phyloP scores from a whole-genome alignment of 2,888 invertebrate genomes.

The Allolobophora icterica region DNA sequence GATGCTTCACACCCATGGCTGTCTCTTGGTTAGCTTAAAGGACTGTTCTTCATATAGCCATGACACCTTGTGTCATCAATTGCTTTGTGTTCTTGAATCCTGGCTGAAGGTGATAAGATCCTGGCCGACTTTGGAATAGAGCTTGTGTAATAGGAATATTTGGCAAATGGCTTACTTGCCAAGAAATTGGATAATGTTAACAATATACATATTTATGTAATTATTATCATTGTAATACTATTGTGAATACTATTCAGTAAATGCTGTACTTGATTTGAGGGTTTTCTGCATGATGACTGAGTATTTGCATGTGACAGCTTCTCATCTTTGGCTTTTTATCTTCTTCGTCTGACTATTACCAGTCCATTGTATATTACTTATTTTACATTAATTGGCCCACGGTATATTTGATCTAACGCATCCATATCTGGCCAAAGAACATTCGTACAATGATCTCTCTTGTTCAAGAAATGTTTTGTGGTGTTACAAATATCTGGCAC shows the following conservation, averaged over 20 bases:
- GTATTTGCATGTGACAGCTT: background rate
- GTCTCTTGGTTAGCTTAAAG: no score
- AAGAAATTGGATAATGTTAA: background rate
- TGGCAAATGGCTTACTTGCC: background rate
- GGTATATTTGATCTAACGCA: background rate
- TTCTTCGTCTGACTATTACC: background rate
- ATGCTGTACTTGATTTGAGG: background rate
- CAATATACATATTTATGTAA: background rate
- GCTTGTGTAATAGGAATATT: background rate
- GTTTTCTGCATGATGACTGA: background rate
- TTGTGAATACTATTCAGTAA: background rate
- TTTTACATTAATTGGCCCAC: slow-evolving; percentile 13
- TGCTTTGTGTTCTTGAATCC: background rate
- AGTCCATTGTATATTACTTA: background rate
- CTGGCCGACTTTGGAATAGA: background rate
- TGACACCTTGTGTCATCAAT: background rate
- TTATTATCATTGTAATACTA: background rate
- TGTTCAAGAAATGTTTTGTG: background rate
- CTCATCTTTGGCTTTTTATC: background rate
- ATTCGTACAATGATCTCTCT: no score
- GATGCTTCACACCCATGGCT: no score
- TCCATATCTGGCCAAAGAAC: background rate
- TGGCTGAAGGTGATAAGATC: background rate
- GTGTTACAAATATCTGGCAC: background rate
- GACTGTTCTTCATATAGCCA: background rate